Evolutionary conservation across 2,113 vertebrate genomes (phyloP).

Genomic region (Dicentrarchus labrax): DNA sequence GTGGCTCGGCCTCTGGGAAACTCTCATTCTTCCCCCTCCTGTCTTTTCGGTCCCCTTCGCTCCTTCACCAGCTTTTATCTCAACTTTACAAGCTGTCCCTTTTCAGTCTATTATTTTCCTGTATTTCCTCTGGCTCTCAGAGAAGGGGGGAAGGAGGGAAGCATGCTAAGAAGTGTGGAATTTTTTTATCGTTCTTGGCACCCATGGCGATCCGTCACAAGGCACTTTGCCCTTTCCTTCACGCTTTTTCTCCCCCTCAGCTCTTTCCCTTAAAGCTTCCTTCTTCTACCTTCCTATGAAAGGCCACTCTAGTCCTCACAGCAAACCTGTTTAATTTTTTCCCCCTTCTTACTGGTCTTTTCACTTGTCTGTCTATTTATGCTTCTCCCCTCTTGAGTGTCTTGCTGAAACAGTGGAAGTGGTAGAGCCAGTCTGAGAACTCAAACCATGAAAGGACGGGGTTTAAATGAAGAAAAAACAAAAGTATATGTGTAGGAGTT

Average conservation of each 20-base stretch:
- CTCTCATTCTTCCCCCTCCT: constrained; percentile 58
- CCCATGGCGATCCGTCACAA: constrained; percentile 75
- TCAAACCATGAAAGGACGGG: constrained; percentile 22
- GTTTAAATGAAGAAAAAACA: constrained; percentile 34
- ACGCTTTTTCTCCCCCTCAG: constrained; percentile 26
- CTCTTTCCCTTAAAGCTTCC: constrained; percentile 43
- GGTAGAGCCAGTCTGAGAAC: constrained; percentile 53
- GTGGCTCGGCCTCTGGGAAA: constrained; percentile 76
- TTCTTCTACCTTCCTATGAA: constrained; percentile 49
- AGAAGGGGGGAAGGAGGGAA: constrained; percentile 59
- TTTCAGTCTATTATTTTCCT: constrained; percentile 83
- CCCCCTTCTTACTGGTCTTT: constrained; percentile 30
- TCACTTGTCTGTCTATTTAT: constrained; percentile 17
- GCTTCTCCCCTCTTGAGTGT: constrained; percentile 18
- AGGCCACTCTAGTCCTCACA: constrained; percentile 51
- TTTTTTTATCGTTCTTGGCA: constrained; percentile 81
- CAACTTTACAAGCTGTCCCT: constrained; percentile 83
- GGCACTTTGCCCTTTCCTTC: constrained; percentile 74
- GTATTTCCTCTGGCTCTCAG: constrained; percentile 67
- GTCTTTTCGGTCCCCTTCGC: constrained; percentile 55
- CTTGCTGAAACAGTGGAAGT: constrained; percentile 34
- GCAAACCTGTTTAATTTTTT: constrained; percentile 36
- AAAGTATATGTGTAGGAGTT: constrained; percentile 1
- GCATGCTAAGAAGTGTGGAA: constrained; percentile 78
- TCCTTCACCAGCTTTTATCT: constrained; percentile 79